phyloP scores from a whole-genome alignment of 2,797 vertebrate species.

The Phyllotis vaccarum region DNA sequence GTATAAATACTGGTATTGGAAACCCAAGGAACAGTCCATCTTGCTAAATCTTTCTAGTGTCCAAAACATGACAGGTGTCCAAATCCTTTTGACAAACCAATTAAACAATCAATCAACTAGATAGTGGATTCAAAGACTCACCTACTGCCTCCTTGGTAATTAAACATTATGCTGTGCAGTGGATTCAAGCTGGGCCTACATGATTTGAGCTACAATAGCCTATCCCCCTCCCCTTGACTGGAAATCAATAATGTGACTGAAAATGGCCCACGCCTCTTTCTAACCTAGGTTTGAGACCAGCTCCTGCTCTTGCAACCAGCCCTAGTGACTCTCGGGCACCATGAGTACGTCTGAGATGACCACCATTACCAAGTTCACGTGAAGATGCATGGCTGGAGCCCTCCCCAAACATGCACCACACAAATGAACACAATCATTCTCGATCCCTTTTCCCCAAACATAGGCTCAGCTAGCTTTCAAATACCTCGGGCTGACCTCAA shows the following conservation, averaged over 20 bases:
- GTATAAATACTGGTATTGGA: background rate
- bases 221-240: background rate
- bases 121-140: background rate
- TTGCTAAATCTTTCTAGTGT: background rate
- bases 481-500: background rate
- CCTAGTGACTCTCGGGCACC: background rate
- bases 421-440: background rate
- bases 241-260: background rate
- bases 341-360: background rate
- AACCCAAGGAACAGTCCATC: background rate
- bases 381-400: background rate
- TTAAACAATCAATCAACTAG: background rate
- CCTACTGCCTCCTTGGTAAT: background rate
- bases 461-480: background rate
- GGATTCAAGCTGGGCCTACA: background rate
- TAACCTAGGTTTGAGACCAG: background rate
- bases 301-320: background rate
- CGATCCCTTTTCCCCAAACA: background rate
- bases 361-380: background rate
- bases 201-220: fast-evolving
- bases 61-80: background rate
- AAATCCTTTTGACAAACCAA: background rate
- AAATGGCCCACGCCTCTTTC: background rate
- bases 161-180: background rate
- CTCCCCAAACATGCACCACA: background rate